A percentile compares a stretch with the other conserved stretches of the same genome.
These are phyloP conservation scores for Siderastrea radians DNA, from an alignment of 92 coral and sea anemone species.

Conservation along the genomic window DNA sequence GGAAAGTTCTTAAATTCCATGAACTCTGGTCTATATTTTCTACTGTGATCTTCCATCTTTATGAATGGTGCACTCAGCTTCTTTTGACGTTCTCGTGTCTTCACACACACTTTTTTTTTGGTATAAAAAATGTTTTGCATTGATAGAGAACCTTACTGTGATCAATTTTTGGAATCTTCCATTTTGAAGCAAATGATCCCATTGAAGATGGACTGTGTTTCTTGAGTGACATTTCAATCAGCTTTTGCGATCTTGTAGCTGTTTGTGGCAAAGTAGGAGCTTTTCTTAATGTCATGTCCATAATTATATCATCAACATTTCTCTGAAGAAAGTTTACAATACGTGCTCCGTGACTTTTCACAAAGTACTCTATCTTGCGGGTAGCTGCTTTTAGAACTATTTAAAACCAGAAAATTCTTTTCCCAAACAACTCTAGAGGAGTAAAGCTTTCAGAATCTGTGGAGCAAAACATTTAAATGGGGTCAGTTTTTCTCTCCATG, in stretches of 20 bases:
- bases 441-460: background rate
- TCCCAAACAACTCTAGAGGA: background rate
- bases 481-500: too few relatives aligned
- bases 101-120: background rate
- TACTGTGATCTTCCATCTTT: slow-evolving; percentile 18
- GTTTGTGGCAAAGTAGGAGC: background rate
- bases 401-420: background rate
- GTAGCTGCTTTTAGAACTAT: background rate
- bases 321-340: background rate
- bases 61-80: background rate
- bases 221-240: background rate
- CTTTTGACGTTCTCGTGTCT: background rate
- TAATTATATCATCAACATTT: background rate
- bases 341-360: background rate
- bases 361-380: slow-evolving; percentile 1
- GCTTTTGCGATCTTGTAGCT: background rate
- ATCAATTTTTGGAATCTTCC: background rate
- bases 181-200: background rate
- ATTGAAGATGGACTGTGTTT: background rate
- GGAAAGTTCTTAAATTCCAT: slow-evolving; percentile 5
- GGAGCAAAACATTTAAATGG: background rate
- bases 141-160: background rate
- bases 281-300: background rate
- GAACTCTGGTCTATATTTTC: slow-evolving; percentile 20
- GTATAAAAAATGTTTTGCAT: background rate